Conservation (phyloP, 2,113 vertebrate species). For the Trichomycterus rosablanca region DNA sequence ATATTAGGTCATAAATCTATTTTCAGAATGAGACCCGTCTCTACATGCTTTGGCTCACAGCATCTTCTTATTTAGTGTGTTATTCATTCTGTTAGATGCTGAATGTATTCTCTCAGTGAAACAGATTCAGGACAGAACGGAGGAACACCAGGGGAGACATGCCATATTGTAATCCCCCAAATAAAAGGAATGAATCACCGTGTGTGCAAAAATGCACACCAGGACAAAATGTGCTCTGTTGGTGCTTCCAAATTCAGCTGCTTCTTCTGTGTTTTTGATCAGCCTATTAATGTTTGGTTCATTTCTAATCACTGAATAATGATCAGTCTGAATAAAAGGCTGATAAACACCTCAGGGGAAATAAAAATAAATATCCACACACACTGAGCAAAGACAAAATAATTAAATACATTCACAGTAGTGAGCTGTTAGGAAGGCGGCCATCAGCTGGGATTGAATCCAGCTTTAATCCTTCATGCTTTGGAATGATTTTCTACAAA, state of each 20-base stretch:
- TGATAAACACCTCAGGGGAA: too few species aligned
- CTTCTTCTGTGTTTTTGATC: too few species aligned
- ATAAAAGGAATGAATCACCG: constrained; percentile 21
- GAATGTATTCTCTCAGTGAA: constrained; percentile 20
- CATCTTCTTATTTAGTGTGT: constrained; percentile 1
- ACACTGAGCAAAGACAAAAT: too few species aligned
- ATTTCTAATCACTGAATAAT: too few species aligned
- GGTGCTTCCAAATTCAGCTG: background rate
- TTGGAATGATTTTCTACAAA: too few species aligned
- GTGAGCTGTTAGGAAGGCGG: too few species aligned
- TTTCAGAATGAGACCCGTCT: background rate
- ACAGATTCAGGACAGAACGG: constrained; percentile 16
- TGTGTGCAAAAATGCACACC: background rate
- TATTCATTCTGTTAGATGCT: constrained; percentile 20
- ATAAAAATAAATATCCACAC: too few species aligned
- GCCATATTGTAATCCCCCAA: constrained; percentile 18
- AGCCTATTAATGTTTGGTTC: too few species aligned
- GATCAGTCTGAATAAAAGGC: too few species aligned
- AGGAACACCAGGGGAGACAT: background rate
- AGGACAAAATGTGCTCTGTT: background rate
- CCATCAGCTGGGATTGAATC: too few species aligned
- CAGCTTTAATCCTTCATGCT: too few species aligned
- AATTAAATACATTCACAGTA: too few species aligned
- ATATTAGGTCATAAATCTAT: background rate
- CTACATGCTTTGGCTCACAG: background rate